Evolutionary conservation across 1,140 invertebrate species (phyloP), one percentile per base, ranked within the genome.

Genomic region (Thaumetopoea pityocampa): DNA sequence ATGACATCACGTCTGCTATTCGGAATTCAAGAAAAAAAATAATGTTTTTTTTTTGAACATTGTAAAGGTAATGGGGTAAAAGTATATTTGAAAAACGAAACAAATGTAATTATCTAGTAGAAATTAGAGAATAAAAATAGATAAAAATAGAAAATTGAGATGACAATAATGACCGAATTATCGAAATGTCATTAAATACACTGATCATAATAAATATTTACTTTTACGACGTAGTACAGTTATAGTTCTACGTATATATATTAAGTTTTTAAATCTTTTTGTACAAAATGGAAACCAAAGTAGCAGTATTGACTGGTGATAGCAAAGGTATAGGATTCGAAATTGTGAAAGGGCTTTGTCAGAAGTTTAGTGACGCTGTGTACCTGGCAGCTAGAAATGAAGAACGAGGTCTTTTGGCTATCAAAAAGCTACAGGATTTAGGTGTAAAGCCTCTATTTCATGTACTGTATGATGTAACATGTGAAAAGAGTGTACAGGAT

Each of bases 291-390:
- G 62, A 88, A 88, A 84, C 74, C 65, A 81, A 79, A 82, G 80
- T 86, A 61, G 82, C 84, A 42, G 51, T 86, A 51, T 91, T 94
- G 15, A 93, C 92, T 37, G 93, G 93, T 18, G 72, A 86, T 22
- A 94, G 94, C 67, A 93, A 92, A 87, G 93, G 92, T 2, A 91
- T 94, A 69, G 93, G 93, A 22, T 92, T 88, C 76, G 91, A 87
- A 14, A 92, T 93, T 37, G 91, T 92, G 1, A 89, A 91, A 74
- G 87, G 85, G 4, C 80, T 93, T 18, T 91, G 89, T 61, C 68
- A 87, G 51, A 79, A 89, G 55, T 91, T 89, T 55, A 67, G 88
- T 51, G 91, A 91, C 34, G 80, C 82, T 65, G 90, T 93, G 35
- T 90, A 89, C 56, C 70, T 92, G 17, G 92, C 91, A 53, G 86